Conservation (phyloP, 2,113 vertebrate genomes). For the Xenotilapia longispinis region DNA sequence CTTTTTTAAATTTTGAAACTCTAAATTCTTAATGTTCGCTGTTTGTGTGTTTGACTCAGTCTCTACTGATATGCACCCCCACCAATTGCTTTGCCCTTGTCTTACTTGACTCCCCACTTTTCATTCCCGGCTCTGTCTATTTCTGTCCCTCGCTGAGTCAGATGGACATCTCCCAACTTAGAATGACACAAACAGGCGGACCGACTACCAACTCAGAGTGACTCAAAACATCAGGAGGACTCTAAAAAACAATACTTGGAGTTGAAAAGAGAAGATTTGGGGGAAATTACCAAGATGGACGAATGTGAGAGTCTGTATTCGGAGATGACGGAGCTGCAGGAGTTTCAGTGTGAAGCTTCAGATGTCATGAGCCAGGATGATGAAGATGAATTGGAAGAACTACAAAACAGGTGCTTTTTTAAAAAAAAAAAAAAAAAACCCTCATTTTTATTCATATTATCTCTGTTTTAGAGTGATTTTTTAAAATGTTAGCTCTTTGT, state of each 20-base stretch:
- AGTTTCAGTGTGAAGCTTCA: constrained; percentile 59
- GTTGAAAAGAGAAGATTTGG: background rate
- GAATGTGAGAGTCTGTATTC: constrained; percentile 63
- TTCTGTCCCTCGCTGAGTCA: constrained; percentile 84
- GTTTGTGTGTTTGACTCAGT: background rate
- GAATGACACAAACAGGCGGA: constrained; percentile 69
- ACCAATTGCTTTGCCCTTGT: background rate
- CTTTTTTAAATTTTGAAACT: background rate
- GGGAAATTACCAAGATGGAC: constrained; percentile 54
- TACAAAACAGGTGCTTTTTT: constrained; percentile 75
- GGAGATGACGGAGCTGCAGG: constrained; percentile 61
- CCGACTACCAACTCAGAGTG: constrained; percentile 31
- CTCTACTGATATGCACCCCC: background rate
- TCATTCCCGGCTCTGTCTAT: constrained; percentile 76
- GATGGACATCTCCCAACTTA: constrained; percentile 70
- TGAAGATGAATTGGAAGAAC: constrained; percentile 75
- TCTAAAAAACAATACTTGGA: background rate
- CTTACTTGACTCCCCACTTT: constrained; percentile 20
- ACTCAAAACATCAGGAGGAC: constrained; percentile 25
- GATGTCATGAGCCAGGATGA: constrained; percentile 49
- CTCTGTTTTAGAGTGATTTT: background rate
- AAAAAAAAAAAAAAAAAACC: fast-evolving
- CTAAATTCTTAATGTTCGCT: background rate
- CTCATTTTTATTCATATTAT: background rate
- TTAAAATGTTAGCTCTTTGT: background rate